phyloP scores from a whole-genome alignment of 2,113 vertebrate species.

The Sprattus sprattus region DNA sequence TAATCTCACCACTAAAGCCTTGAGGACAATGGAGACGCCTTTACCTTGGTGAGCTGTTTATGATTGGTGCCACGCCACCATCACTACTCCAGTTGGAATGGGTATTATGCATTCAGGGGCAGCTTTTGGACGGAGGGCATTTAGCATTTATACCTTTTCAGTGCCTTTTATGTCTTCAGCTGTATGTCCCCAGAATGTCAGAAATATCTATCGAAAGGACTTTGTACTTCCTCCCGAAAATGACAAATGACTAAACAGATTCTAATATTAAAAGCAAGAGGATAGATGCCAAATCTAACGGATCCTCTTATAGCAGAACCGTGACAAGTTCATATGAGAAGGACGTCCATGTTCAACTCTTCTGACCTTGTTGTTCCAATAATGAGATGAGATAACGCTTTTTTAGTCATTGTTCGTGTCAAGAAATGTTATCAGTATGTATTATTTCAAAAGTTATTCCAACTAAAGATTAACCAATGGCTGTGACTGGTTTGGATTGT shows the following conservation, averaged over 20 bases:
- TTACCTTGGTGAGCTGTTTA: slow-evolving; percentile 35
- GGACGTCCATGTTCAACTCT: not conserved
- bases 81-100: slow-evolving; percentile 50
- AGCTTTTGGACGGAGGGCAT: slow-evolving; percentile 25
- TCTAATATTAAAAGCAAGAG: not conserved
- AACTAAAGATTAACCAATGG: not conserved
- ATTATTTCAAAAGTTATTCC: not conserved
- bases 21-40: slow-evolving; percentile 26
- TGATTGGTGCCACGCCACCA: slow-evolving; percentile 31
- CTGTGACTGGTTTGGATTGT: not conserved
- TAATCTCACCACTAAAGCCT: slow-evolving; percentile 57
- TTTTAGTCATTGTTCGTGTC: too few species aligned
- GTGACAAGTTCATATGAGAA: not conserved
- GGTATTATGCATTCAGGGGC: slow-evolving; percentile 36
- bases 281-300: not conserved
- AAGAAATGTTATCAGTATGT: not conserved
- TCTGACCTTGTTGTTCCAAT: too few species aligned
- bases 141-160: not conserved
- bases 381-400: too few species aligned
- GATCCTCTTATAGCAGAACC: not conserved
- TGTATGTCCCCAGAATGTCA: not conserved
- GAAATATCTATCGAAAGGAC: not conserved
- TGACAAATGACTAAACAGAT: not conserved
- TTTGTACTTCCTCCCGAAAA: not conserved
- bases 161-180: not conserved